Evolutionary conservation across 1,140 invertebrate species (phyloP).

Genomic region (Apis florea): DNA sequence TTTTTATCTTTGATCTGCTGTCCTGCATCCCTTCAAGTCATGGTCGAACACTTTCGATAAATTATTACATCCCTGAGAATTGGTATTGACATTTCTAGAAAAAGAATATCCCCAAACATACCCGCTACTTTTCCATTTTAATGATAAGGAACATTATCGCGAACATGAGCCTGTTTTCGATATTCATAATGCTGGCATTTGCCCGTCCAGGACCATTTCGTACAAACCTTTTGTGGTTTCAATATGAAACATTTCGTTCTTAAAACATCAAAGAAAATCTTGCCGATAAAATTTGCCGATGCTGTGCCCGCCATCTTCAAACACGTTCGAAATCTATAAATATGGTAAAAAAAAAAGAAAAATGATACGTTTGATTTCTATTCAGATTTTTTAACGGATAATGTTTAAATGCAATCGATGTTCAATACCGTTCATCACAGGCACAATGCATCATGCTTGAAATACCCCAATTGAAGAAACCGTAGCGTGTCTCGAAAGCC

Average conservation of each 20-base stretch:
- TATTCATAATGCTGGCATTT: constrained; percentile 87
- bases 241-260: constrained; percentile 95
- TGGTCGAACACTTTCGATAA: constrained; percentile 45
- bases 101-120: constrained; percentile 44
- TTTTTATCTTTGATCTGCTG: not conserved
- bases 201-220: constrained; percentile 90
- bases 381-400: not conserved
- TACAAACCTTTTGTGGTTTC: constrained; percentile 88
- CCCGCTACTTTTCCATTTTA: not conserved
- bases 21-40: not conserved
- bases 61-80: constrained; percentile 67
- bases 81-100: constrained; percentile 62
- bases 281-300: constrained; percentile 93
- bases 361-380: constrained; percentile 1
- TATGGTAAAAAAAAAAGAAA: constrained; percentile 48
- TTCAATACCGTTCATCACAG: constrained; percentile 89
- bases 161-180: constrained; percentile 87
- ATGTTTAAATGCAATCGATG: not conserved
- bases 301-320: constrained; percentile 92
- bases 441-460: constrained; percentile 93
- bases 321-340: constrained; percentile 93
- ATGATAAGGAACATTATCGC: constrained; percentile 86
- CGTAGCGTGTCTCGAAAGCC: constrained; percentile 88
- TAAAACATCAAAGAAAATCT: constrained; percentile 96
- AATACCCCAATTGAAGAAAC: constrained; percentile 90